Base-by-base conservation (phyloP, 2,797 vertebrate genomes). In the Poeciliopsis turneri region DNA sequence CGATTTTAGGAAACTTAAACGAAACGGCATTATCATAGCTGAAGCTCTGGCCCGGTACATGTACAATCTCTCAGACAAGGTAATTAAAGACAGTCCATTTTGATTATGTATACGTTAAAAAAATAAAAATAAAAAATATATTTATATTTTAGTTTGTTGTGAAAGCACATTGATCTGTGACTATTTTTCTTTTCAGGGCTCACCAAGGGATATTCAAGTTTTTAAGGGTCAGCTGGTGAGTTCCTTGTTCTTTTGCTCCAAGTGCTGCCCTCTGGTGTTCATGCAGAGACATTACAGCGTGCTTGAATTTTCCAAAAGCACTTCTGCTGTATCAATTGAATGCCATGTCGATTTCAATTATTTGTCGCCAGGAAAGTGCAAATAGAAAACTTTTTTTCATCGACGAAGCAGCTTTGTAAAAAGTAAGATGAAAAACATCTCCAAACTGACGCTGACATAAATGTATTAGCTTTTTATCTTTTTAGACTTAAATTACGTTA, bases 61-160 rank as follows among this genome's bases (percentile, higher is more conserved):
- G 92, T 97, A 94, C 84, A 95, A 95, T 75, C 92, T 96, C 30
- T 95, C 96, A 18, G 93, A 95, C 82, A 95, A 95, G 95, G 96
- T 96, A 77, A 53, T 1, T 13, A 72, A 78, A 64, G 25, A 15
- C 0, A 72, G 10, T 15, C 25, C 25, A n/a, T 4, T 51, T 11
- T 2, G 23, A 5, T 15, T 4, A 12, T 15, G 59, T 51, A 13
- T 76, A 73, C 33, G 11, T 43, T 5, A 57, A 18, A 66, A 33
- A 33, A 5, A 1, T 43, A 12, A 33, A 13, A 30, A 2, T 4
- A 45, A 18, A 41, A 20, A 36, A 3, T 9, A 5, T 2, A 47
- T 80, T 72, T 0, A 72, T 69, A 0, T 11, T 1, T 36, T 76
- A 0, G 64, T 51, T 47, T 45, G 28, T 69, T 72, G 76, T 59